Percentiles rank a stretch among this genome's conserved stretches.
Evolutionary conservation across 2,113 vertebrate species (phyloP).

Genomic region (Pteropus alecto): DNA sequence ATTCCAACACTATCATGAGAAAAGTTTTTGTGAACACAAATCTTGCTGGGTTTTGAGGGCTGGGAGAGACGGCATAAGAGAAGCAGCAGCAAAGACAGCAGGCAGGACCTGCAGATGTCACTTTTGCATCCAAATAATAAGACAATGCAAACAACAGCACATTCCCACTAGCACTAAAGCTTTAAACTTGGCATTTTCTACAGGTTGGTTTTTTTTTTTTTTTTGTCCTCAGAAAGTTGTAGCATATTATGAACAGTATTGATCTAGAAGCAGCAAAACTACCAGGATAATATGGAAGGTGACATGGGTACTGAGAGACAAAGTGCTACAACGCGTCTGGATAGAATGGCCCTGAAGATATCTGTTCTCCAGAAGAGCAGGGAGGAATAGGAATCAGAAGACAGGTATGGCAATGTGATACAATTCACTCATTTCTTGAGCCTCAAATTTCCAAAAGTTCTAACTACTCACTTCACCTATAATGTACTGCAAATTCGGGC

Average conservation of each 20-base stretch:
- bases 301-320: accelerated
- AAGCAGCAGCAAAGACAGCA: not conserved
- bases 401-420: not conserved
- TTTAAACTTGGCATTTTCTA: not conserved
- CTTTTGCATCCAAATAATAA: not conserved
- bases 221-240: not conserved
- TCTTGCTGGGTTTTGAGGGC: not conserved
- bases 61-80: no score
- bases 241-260: not conserved
- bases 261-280: not conserved
- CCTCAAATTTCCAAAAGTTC: not conserved
- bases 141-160: not conserved
- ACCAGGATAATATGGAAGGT: not conserved
- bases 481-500: not conserved
- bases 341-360: accelerated
- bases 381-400: not conserved
- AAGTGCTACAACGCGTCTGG: accelerated
- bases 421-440: not conserved
- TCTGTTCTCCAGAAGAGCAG: not conserved
- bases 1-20: not conserved
- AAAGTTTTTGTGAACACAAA: not conserved
- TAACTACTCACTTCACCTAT: not conserved
- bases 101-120: accelerated
- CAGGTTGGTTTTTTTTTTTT: not conserved
- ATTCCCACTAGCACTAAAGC: not conserved